Percentiles rank a stretch among this genome's conserved stretches.
phyloP scores from a whole-genome alignment of 2,797 vertebrate species.

The Darevskia mixta region DNA sequence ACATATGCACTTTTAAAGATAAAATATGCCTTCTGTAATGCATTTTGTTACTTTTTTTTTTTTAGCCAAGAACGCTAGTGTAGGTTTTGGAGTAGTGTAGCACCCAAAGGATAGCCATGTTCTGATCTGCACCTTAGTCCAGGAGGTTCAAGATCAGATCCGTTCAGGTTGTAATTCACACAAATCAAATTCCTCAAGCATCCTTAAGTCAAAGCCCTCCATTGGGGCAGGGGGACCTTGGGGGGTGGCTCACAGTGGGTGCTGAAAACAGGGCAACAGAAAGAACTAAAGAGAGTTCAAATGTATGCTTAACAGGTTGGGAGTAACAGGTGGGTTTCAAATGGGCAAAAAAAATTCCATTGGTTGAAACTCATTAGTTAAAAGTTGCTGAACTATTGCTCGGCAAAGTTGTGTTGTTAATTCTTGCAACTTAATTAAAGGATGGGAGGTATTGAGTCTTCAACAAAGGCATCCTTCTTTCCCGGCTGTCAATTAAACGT shows the following conservation, averaged over 20 bases:
- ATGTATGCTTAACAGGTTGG: not conserved
- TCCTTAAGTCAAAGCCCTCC: not conserved
- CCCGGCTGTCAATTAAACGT: constrained; percentile 5
- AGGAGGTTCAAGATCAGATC: too few species aligned
- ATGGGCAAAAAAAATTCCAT: not conserved
- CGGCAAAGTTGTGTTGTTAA: not conserved
- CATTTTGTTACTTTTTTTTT: too few species aligned
- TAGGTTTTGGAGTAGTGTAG: too few species aligned
- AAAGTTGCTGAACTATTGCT: constrained; percentile 12
- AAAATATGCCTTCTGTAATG: too few species aligned
- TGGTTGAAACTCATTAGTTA: constrained; percentile 8
- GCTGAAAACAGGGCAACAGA: not conserved
- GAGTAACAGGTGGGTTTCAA: not conserved
- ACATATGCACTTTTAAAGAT: too few species aligned
- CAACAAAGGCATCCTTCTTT: constrained; percentile 38
- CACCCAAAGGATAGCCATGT: too few species aligned
- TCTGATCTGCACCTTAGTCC: too few species aligned
- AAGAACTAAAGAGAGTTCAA: not conserved
- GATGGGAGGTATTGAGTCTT: constrained; percentile 19
- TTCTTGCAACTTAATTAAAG: constrained; percentile 23
- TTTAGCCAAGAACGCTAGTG: too few species aligned
- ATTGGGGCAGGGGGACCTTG: not conserved
- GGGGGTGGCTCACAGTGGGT: not conserved
- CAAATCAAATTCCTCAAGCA: not conserved
- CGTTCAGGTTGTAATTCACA: not conserved